Evolutionary conservation across 2,113 vertebrate genomes (phyloP).

Genomic region (Sinosuthora webbiana): DNA sequence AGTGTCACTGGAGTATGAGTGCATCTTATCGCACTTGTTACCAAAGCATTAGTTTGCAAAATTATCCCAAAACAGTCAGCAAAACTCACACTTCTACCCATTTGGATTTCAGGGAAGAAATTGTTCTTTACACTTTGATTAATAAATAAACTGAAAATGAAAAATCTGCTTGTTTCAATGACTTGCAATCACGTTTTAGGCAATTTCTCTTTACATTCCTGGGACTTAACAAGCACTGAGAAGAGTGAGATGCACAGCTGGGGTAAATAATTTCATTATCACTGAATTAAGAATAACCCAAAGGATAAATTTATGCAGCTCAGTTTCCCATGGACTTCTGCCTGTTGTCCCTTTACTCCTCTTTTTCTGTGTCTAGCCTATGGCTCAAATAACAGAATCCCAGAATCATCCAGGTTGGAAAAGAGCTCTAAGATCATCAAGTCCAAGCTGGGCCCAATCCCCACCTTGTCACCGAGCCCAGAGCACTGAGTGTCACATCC

Average conservation of each 20-base stretch:
- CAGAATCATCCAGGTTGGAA: background rate
- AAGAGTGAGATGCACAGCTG: background rate
- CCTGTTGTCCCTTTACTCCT: background rate
- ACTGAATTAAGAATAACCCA: background rate
- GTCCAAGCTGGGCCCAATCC: background rate
- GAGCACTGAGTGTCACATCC: background rate
- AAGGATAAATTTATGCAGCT: fast-evolving
- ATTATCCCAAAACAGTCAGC: background rate
- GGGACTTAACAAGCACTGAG: background rate
- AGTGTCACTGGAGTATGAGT: background rate
- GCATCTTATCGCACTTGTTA: background rate
- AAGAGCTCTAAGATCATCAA: background rate
- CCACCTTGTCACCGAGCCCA: background rate
- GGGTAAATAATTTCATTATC: background rate
- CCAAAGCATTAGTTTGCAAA: background rate
- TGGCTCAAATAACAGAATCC: background rate
- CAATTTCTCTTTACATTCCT: background rate
- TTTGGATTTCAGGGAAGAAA: background rate
- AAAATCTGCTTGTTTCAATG: background rate
- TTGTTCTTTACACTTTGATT: background rate
- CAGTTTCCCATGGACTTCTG: background rate
- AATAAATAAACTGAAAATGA: background rate
- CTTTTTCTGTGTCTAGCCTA: background rate
- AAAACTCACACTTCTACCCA: background rate
- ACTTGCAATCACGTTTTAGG: background rate